phyloP scores from a whole-genome alignment of 2,797 vertebrate genomes.

The Epinephelus coioides region DNA sequence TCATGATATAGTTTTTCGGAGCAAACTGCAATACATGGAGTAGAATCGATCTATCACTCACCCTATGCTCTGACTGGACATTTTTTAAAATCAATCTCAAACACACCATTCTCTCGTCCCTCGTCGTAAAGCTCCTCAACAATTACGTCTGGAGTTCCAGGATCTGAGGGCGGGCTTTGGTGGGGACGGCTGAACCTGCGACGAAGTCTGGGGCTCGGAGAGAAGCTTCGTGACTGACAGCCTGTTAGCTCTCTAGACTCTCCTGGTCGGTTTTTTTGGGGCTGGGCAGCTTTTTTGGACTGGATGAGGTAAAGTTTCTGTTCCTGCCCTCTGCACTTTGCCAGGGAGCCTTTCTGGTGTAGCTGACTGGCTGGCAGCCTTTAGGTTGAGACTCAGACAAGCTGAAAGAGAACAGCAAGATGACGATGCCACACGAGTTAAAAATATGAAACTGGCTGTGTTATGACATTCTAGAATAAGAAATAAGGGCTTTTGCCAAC shows the following conservation, averaged over 20 bases:
- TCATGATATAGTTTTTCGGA: too few species aligned
- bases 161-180: conserved; percentile 3
- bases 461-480: too few species aligned
- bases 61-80: not conserved
- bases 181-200: not conserved
- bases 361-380: not conserved
- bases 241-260: not conserved
- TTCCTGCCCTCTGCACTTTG: not conserved
- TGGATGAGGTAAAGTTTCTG: not conserved
- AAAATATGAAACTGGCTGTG: too few species aligned
- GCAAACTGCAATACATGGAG: too few species aligned
- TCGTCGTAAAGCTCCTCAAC: conserved; percentile 61
- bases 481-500: too few species aligned
- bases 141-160: conserved; percentile 46
- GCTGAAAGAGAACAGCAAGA: conserved; percentile 14
- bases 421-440: not conserved
- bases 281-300: not conserved
- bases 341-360: conserved; percentile 11
- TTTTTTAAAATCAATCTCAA: conserved; percentile 1
- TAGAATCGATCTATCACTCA: too few species aligned
- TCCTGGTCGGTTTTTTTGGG: not conserved
- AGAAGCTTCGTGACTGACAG: not conserved
- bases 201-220: not conserved
- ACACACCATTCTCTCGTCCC: conserved; percentile 48
- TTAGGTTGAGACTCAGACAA: not conserved